phyloP scores from a whole-genome alignment of 2,797 vertebrate species.

The Pangasius sanitwongsei region DNA sequence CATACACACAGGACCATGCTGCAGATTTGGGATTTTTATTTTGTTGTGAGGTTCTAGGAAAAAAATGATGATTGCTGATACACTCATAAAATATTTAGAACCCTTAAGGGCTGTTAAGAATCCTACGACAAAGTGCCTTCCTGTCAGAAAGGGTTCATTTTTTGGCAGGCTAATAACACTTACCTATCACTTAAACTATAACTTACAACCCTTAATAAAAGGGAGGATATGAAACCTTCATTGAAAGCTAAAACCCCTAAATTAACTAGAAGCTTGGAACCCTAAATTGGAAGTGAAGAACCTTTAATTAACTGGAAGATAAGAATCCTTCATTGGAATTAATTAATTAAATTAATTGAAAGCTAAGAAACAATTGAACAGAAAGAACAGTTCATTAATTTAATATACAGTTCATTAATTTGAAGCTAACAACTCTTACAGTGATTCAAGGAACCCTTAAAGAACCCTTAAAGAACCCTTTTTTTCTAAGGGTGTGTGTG shows the following conservation, averaged over 20 bases:
- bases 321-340: background rate
- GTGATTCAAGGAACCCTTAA: background rate
- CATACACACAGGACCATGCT: background rate
- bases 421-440: background rate
- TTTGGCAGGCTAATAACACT: background rate
- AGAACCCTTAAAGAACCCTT: background rate
- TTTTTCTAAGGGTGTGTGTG: background rate
- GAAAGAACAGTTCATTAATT: background rate
- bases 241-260: background rate
- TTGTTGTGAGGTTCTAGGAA: background rate
- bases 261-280: background rate
- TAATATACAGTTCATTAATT: background rate
- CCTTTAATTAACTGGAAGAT: background rate
- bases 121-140: background rate
- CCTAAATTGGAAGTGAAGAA: background rate
- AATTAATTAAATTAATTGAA: background rate
- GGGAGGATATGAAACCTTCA: background rate
- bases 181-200: background rate
- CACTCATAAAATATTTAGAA: background rate
- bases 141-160: background rate
- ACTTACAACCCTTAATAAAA: background rate
- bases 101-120: background rate
- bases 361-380: background rate
- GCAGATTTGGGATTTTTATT: background rate
- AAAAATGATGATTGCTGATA: background rate